Evolutionary conservation across 2,113 vertebrate genomes (phyloP).

Genomic region (Leiothrix lutea): DNA sequence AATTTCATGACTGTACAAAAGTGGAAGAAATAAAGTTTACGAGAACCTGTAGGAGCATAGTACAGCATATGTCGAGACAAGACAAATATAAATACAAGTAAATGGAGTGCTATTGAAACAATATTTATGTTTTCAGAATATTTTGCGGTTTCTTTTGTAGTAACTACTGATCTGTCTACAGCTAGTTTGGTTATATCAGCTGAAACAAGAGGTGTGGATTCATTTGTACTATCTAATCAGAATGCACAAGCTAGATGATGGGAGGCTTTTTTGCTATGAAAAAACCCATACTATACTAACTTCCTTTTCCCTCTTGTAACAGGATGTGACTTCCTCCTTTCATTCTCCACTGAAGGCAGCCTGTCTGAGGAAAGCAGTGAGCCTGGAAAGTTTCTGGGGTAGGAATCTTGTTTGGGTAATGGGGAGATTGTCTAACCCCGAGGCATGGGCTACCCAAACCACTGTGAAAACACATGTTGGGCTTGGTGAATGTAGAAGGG

Average conservation of each 20-base stretch:
- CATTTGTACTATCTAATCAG: background rate
- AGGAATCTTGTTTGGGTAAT: background rate
- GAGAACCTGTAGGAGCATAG: background rate
- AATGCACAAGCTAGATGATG: background rate
- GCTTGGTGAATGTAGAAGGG: background rate
- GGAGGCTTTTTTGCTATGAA: background rate
- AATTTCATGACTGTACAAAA: background rate
- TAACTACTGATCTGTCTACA: background rate
- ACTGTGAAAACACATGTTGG: fast-evolving
- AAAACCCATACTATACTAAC: background rate
- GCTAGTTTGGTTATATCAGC: background rate
- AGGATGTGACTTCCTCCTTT: conserved; percentile 27
- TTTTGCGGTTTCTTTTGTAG: background rate
- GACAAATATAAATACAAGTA: background rate
- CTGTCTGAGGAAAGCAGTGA: background rate
- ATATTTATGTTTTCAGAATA: background rate
- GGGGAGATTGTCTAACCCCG: background rate
- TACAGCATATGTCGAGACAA: background rate
- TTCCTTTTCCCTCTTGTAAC: background rate
- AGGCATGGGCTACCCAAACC: background rate
- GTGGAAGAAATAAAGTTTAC: background rate
- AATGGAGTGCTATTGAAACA: background rate
- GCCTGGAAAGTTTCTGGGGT: background rate
- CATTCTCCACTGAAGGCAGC: background rate
- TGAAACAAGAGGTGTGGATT: background rate